Conservation (phyloP, 2,888 invertebrate genomes). For the Nymphalis urticae region DNA sequence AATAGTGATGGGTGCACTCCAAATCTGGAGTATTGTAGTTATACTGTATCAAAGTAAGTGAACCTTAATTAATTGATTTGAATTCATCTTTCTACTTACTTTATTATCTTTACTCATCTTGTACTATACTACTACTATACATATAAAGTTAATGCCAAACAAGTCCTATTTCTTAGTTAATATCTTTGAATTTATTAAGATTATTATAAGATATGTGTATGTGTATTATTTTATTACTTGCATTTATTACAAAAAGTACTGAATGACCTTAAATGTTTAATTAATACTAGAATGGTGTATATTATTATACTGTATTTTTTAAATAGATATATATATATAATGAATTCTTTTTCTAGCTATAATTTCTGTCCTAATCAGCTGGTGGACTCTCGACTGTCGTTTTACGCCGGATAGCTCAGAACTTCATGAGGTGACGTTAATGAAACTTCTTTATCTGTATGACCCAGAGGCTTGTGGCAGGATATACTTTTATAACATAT, state of each 20-base stretch:
- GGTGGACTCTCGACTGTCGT: conserved; percentile 59
- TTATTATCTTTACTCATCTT: not conserved
- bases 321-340: no score
- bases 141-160: no score
- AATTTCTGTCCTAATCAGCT: conserved; percentile 53
- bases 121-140: no score
- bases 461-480: conserved; percentile 65
- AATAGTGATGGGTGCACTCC: conserved; percentile 56
- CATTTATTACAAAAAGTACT: no score
- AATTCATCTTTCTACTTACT: not conserved
- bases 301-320: no score
- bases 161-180: no score
- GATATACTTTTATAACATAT: conserved; percentile 65
- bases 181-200: no score
- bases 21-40: conserved; percentile 56
- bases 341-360: conserved; percentile 47
- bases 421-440: conserved; percentile 62
- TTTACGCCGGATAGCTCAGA: conserved; percentile 52
- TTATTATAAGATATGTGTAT: no score
- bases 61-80: not conserved
- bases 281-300: no score
- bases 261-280: no score
- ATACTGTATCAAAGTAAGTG: conserved; percentile 69
- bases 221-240: no score
- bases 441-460: conserved; percentile 67